Evolutionary conservation across 1,140 invertebrate species (phyloP).

Genomic region (Cydia strobilella): DNA sequence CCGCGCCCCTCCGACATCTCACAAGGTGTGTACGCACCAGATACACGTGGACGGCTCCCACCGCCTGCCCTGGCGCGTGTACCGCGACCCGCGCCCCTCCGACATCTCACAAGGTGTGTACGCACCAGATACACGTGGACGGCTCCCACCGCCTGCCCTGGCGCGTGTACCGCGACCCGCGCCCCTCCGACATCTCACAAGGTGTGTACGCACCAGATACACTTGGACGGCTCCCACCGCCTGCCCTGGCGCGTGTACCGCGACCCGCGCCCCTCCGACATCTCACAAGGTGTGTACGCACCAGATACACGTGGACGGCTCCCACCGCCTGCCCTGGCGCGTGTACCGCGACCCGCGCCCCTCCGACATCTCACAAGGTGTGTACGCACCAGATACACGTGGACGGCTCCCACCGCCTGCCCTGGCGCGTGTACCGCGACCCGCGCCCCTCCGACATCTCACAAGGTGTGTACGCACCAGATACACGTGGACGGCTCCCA

Average conservation of each 20-base stretch:
- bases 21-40: constrained; percentile 93
- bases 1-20: constrained; percentile 97
- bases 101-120: constrained; percentile 97
- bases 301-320: constrained; percentile 89
- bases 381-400: constrained; percentile 92
- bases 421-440: constrained; percentile 95
- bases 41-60: constrained; percentile 88
- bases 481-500: constrained; percentile 88
- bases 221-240: constrained; percentile 86
- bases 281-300: constrained; percentile 95
- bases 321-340: constrained; percentile 89
- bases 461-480: constrained; percentile 93
- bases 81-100: constrained; percentile 93
- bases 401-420: constrained; percentile 85
- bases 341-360: constrained; percentile 95
- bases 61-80: constrained; percentile 93
- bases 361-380: constrained; percentile 97
- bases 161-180: constrained; percentile 94
- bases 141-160: constrained; percentile 88
- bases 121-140: constrained; percentile 91
- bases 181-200: constrained; percentile 97
- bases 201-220: constrained; percentile 93
- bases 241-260: constrained; percentile 95
- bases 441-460: constrained; percentile 97
- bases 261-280: constrained; percentile 95